phyloP scores from a whole-genome alignment of 1,140 invertebrate genomes.

The Lucilia sericata region DNA sequence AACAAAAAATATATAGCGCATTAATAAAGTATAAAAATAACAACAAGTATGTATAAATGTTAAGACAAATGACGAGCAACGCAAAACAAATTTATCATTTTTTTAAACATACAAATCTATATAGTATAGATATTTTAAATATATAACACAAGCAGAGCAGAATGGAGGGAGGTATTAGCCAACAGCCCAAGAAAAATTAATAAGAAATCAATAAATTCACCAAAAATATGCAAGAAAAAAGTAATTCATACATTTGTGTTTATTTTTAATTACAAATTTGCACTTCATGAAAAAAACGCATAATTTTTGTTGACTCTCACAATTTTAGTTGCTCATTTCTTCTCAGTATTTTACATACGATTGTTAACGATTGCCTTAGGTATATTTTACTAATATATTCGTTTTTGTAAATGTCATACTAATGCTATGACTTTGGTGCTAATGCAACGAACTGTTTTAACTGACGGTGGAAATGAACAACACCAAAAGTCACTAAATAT shows the following conservation, averaged over 20 bases:
- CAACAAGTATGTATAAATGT: background rate
- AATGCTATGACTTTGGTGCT: background rate
- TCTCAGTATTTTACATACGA: too few species aligned
- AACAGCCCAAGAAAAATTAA: background rate
- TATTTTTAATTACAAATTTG: background rate
- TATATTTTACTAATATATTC: background rate
- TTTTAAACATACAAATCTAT: too few species aligned
- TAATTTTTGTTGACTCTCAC: background rate
- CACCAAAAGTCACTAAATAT: background rate
- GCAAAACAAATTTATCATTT: too few species aligned
- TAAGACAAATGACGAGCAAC: too few species aligned
- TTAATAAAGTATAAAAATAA: background rate
- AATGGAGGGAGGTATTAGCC: too few species aligned
- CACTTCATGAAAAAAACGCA: background rate
- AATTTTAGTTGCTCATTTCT: too few species aligned
- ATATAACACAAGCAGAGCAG: too few species aligned
- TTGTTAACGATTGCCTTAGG: too few species aligned
- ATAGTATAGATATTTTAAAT: too few species aligned
- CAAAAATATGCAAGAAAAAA: background rate
- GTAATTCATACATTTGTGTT: background rate
- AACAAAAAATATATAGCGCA: background rate
- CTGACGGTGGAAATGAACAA: background rate
- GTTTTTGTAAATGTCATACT: background rate
- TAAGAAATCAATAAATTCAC: background rate
- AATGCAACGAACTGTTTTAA: background rate